Evolutionary conservation across 2,888 invertebrate genomes (phyloP).

Genomic region (Adineta ricciae): DNA sequence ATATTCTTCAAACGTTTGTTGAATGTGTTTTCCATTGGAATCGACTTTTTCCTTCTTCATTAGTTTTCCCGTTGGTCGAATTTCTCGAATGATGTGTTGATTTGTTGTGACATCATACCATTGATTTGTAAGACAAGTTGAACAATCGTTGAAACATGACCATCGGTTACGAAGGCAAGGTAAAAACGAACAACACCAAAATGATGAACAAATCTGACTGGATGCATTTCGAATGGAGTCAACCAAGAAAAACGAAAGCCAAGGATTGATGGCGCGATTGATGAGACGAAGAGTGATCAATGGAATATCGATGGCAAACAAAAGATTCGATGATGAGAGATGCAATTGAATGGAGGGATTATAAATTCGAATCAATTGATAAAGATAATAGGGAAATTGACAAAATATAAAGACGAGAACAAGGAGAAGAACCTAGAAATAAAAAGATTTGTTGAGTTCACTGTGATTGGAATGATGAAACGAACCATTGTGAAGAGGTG

Average conservation of each 20-base stretch:
- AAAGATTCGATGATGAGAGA: not conserved
- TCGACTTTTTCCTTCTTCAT: slow-evolving; percentile 1
- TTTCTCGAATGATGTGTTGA: not conserved
- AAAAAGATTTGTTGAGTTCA: not conserved
- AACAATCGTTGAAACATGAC: not conserved
- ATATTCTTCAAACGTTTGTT: slow-evolving; percentile 18
- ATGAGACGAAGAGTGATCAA: slow-evolving; percentile 24
- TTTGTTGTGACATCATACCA: not conserved
- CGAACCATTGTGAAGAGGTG: not conserved
- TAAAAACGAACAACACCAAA: slow-evolving; percentile 31
- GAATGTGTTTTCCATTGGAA: not conserved
- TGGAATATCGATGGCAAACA: slow-evolving; percentile 32
- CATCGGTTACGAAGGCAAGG: slow-evolving; percentile 21
- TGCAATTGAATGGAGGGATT: not conserved
- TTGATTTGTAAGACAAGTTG: not conserved
- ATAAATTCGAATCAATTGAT: slow-evolving; percentile 21
- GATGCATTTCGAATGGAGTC: not conserved
- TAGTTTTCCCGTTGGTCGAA: not conserved
- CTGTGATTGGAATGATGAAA: not conserved
- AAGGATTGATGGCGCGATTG: slow-evolving; percentile 32
- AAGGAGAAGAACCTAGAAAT: slow-evolving; percentile 23
- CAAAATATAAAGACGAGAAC: slow-evolving; percentile 26
- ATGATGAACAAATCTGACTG: slow-evolving; percentile 21
- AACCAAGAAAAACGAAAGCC: slow-evolving; percentile 24
- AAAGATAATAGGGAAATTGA: slow-evolving; percentile 32